Conservation (phyloP, 2,113 vertebrate species). For the Gymnogyps californianus region DNA sequence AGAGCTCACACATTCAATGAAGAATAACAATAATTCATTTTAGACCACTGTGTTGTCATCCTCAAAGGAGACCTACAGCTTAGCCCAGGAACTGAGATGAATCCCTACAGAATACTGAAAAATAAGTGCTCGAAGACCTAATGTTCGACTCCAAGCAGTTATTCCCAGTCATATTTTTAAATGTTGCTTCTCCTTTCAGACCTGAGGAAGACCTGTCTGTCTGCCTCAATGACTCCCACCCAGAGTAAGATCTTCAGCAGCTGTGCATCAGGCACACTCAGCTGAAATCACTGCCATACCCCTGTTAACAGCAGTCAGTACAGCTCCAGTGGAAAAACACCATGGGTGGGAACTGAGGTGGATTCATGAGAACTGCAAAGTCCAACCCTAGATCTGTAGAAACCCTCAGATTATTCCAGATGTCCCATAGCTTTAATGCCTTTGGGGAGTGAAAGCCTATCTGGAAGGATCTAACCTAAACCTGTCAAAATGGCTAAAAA, state of each 20-base stretch:
- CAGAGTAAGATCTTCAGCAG: background rate
- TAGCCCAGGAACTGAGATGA: background rate
- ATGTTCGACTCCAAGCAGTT: background rate
- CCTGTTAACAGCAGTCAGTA: background rate
- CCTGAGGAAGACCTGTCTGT: background rate
- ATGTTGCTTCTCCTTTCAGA: background rate
- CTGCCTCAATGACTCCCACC: too few relatives aligned
- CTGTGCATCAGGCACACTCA: background rate
- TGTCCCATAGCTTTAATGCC: background rate
- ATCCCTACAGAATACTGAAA: background rate
- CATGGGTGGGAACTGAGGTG: background rate
- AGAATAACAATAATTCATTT: background rate
- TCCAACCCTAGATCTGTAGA: background rate
- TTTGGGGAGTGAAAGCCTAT: background rate
- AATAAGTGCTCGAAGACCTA: background rate
- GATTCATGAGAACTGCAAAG: background rate
- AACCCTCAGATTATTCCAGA: background rate
- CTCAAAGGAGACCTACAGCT: background rate
- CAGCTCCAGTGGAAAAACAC: background rate
- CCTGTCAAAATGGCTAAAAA: background rate
- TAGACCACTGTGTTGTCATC: background rate
- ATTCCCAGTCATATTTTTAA: background rate
- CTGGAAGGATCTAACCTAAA: background rate
- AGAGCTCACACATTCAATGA: background rate
- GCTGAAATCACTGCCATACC: background rate